phyloP scores from a whole-genome alignment of 2,888 invertebrate genomes.

The Galeopsomyia nigrocyanea region DNA sequence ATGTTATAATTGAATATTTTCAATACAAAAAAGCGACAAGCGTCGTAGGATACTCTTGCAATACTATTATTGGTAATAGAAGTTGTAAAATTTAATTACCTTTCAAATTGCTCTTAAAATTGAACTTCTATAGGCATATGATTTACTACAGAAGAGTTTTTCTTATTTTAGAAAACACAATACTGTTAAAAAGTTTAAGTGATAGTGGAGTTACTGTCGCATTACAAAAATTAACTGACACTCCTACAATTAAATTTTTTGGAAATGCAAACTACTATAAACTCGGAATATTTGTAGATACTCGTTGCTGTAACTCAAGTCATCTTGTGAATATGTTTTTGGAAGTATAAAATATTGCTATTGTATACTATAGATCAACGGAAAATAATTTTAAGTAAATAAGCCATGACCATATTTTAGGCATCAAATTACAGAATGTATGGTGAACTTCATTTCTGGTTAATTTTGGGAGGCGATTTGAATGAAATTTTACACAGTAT shows the following conservation, averaged over 20 bases:
- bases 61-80: slow-evolving; percentile 6
- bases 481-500: slow-evolving; percentile 44
- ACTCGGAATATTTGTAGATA: slow-evolving; percentile 35
- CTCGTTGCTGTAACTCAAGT: slow-evolving; percentile 1
- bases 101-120: too few relatives aligned
- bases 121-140: too few relatives aligned
- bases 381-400: not conserved
- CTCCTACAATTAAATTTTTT: slow-evolving; percentile 12
- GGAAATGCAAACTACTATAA: slow-evolving; percentile 21
- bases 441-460: slow-evolving; percentile 48
- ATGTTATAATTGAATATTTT: slow-evolving; percentile 36
- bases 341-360: not conserved
- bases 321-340: not conserved
- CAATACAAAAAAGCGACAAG: slow-evolving; percentile 12
- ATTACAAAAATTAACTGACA: slow-evolving; percentile 2
- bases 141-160: too few relatives aligned
- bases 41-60: slow-evolving; percentile 22
- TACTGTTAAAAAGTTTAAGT: slow-evolving; percentile 25
- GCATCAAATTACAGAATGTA: slow-evolving; percentile 29
- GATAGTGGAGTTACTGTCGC: slow-evolving; percentile 10
- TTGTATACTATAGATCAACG: not conserved
- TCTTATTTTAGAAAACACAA: slow-evolving; percentile 15
- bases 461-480: slow-evolving; percentile 50
- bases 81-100: too few relatives aligned
- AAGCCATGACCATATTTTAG: slow-evolving; percentile 8